Percentiles rank a stretch among this genome's conserved stretches.
These are phyloP conservation scores for Rallus crepitans DNA, from an alignment of 2,797 vertebrate genomes.

Conservation along the genomic window DNA sequence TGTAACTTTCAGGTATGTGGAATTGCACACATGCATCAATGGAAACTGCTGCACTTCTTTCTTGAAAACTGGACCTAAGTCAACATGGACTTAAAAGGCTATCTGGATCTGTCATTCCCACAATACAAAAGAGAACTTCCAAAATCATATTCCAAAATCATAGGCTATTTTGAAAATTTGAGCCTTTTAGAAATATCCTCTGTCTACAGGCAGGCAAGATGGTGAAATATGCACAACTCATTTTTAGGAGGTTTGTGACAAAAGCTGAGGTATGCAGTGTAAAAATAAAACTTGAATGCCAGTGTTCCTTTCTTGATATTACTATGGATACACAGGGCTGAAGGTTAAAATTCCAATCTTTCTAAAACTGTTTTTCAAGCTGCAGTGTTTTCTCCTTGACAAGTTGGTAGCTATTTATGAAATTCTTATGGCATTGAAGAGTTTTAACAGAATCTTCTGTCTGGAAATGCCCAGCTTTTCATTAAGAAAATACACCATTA, in stretches of 20 bases:
- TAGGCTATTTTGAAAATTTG: not conserved
- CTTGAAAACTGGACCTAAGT: not conserved
- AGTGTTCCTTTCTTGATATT: not conserved
- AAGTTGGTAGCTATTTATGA: not conserved
- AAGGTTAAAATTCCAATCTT: not conserved
- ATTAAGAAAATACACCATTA: not conserved
- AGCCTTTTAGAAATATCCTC: not conserved
- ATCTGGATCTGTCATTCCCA: not conserved
- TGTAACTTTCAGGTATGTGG: not conserved
- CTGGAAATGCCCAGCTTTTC: not conserved
- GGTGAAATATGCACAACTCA: not conserved
- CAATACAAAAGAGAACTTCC: not conserved
- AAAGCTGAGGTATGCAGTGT: not conserved
- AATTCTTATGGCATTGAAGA: not conserved
- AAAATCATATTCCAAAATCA: not conserved
- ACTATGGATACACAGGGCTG: not conserved
- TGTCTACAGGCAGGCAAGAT: not conserved
- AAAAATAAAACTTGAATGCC: constrained; percentile 31
- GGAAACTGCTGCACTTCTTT: not conserved
- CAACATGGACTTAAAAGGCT: not conserved
- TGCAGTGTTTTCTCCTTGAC: not conserved
- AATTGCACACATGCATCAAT: not conserved
- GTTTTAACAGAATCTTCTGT: not conserved
- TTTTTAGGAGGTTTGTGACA: constrained; percentile 2
- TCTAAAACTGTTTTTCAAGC: not conserved